Evolutionary conservation across 1,140 invertebrate species (phyloP), one percentile per base, ranked within the genome.

Genomic region (Apis dorsata): DNA sequence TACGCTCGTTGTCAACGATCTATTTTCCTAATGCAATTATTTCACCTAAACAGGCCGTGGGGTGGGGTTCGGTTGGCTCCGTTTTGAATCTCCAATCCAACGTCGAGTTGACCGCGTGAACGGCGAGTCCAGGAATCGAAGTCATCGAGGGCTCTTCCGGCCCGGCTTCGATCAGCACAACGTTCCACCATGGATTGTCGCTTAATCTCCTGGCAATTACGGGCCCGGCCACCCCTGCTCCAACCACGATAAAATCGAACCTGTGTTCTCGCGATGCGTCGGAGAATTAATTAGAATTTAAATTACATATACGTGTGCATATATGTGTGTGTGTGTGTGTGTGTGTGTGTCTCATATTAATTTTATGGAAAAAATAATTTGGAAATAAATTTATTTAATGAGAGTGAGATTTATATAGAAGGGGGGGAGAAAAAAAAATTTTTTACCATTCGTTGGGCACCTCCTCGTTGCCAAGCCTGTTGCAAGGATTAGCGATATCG

Each of bases 61-160:
- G 91, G 71, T 94, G 88, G 0, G 94, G 93, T 53, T 94, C 90
- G 55, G 96, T 95, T 1, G 95, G 95, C 84, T 95, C 95, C 0
- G 95, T 96, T 74, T 91, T 89, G 75, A 95, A 96, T 9, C 92
- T 93, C 95, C 95, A 96, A 88, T 96, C 95, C 12, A 96, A 92
- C 17, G 91, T 93, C 11, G 95, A 95, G 74, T 95, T 95, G 7
- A 96, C 88, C 13, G 84, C 91, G 66, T 91, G 94, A 94, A 73
- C 96, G 76, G 96, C 95, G 7, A 96, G 93, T 9, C 95, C 95
- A 13, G 97, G 96, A 44, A 97, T 94, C 53, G 95, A 95, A 5
- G 96, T 96, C 15, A 96, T 94, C 51, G 95, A 94, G 5, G 96
- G 96, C 90, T 97, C 97, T 92, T 97, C 96, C 1, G 95, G 95